A percentile compares a stretch with the other conserved stretches of the same genome.
phyloP scores from a whole-genome alignment of 2,797 vertebrate genomes.

The Gymnothorax javanicus region DNA sequence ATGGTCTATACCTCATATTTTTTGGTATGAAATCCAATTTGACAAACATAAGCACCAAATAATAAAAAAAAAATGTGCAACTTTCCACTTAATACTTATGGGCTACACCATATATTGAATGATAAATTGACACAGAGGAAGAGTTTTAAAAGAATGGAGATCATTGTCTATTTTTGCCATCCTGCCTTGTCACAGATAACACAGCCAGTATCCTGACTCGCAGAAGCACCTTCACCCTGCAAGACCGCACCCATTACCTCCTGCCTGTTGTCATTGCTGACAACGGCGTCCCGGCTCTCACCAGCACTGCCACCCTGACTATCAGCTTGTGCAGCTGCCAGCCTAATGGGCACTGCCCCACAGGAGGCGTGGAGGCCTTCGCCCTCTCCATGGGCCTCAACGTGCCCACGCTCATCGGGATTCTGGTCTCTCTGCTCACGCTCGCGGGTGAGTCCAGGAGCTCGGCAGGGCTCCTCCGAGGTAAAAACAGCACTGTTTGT shows the following conservation, averaged over 20 bases:
- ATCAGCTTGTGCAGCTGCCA: slow-evolving; percentile 85
- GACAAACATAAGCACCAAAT: too few species aligned
- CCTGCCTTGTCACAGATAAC: slow-evolving; percentile 78
- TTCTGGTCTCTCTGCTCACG: slow-evolving; percentile 75
- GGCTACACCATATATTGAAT: too few species aligned
- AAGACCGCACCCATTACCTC: slow-evolving; percentile 77
- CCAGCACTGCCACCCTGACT: slow-evolving; percentile 87
- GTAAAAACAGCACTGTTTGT: not conserved
- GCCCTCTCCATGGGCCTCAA: slow-evolving; percentile 77
- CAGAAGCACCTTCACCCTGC: slow-evolving; percentile 78
- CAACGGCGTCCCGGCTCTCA: slow-evolving; percentile 81
- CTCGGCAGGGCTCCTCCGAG: not conserved
- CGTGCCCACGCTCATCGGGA: slow-evolving; percentile 74
- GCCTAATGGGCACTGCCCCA: slow-evolving; percentile 65
- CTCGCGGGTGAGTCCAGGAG: slow-evolving; percentile 76
- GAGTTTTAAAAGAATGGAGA: not conserved
- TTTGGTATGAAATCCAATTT: too few species aligned
- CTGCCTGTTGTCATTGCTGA: slow-evolving; percentile 84
- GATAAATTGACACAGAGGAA: not conserved
- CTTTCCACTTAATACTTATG: too few species aligned
- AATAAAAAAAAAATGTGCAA: too few species aligned
- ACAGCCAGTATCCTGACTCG: slow-evolving; percentile 86
- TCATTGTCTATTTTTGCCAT: not conserved
- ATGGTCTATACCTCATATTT: too few species aligned
- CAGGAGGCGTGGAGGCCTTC: slow-evolving; percentile 71